phyloP scores from a whole-genome alignment of 2,797 vertebrate genomes.

The Acestrorhynchus altus region DNA sequence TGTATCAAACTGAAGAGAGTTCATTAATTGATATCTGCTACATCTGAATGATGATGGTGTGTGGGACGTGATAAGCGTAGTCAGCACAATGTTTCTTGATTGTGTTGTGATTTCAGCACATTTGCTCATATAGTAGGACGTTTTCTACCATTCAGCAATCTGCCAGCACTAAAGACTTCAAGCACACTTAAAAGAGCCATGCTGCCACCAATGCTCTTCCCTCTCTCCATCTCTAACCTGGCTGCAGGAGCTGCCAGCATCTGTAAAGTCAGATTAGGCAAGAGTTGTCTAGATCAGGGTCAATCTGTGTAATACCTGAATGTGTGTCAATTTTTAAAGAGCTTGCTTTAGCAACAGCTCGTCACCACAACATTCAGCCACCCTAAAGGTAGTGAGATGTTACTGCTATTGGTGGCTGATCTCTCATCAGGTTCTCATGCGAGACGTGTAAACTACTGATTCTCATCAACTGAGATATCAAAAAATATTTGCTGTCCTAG shows the following conservation, averaged over 20 bases:
- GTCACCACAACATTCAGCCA: background rate
- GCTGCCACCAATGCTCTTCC: background rate
- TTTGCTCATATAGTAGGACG: no score
- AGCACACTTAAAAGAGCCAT: slow-evolving; percentile 1
- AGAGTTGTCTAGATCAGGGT: slow-evolving; percentile 22
- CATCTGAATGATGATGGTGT: background rate
- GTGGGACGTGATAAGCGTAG: background rate
- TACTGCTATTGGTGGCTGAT: background rate
- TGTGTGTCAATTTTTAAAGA: slow-evolving; percentile 15
- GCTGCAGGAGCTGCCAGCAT: background rate
- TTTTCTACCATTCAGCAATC: slow-evolving; percentile 16
- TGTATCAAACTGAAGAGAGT: background rate
- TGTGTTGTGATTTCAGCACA: slow-evolving; percentile 11
- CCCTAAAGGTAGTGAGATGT: slow-evolving; percentile 2
- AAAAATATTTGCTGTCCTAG: background rate
- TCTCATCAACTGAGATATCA: background rate
- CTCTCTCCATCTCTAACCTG: background rate
- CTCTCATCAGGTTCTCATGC: background rate
- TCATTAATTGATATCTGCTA: background rate
- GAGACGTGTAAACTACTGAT: background rate
- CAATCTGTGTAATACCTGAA: slow-evolving; percentile 17
- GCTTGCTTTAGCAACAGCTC: background rate
- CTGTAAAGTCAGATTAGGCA: slow-evolving; percentile 40
- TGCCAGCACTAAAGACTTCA: background rate
- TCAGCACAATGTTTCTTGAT: slow-evolving; percentile 10